Evolutionary conservation across 2,888 invertebrate species (phyloP).

Genomic region (Drosophila sordidapex): DNA sequence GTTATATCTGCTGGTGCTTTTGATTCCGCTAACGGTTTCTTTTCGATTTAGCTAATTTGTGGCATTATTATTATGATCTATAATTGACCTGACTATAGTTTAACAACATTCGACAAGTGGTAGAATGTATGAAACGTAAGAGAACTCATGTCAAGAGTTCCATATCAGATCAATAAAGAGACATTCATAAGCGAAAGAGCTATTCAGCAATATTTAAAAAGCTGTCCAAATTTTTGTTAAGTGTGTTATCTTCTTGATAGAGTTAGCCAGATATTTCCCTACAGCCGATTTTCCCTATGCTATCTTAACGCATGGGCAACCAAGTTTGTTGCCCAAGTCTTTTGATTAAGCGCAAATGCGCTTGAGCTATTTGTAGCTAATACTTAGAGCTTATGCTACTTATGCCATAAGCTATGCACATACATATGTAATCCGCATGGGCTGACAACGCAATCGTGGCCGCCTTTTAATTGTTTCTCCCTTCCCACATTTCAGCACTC

Average conservation of each 20-base stretch:
- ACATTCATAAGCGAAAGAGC: background rate
- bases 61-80: background rate
- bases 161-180: background rate
- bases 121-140: background rate
- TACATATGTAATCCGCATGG: constrained; percentile 13
- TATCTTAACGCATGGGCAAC: constrained; percentile 42
- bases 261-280: background rate
- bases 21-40: background rate
- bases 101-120: background rate
- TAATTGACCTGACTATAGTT: background rate
- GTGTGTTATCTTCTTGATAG: background rate
- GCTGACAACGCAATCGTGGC: constrained; percentile 56
- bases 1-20: background rate
- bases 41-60: background rate
- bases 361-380: constrained; percentile 28
- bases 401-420: background rate
- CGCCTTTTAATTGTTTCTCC: constrained; percentile 54
- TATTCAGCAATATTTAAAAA: background rate
- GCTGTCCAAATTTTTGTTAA: background rate
- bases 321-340: constrained; percentile 73
- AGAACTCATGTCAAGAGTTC: background rate
- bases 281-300: constrained; percentile 1
- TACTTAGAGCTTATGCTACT: background rate
- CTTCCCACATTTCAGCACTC: constrained; percentile 35
- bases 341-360: constrained; percentile 49